Conservation (phyloP, 2,888 invertebrate genomes). For the Drosophila mettleri region DNA sequence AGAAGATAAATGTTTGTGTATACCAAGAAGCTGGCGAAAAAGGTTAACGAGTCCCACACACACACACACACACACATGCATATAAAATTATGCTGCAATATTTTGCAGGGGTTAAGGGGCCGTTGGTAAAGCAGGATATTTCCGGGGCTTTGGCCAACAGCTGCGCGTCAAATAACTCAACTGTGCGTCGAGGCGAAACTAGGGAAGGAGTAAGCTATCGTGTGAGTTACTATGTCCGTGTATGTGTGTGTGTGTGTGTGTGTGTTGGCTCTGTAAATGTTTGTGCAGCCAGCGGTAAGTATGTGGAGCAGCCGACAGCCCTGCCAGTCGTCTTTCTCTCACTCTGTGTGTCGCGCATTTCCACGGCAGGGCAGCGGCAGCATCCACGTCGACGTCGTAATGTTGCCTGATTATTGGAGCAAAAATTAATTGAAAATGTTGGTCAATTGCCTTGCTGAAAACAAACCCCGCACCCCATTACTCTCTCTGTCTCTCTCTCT, state of each 20-base stretch:
- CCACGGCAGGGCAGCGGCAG: slow-evolving; percentile 51
- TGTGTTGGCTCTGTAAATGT: slow-evolving; percentile 55
- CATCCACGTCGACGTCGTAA: slow-evolving; percentile 41
- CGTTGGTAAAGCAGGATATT: slow-evolving; percentile 19
- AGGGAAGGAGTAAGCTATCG: background rate
- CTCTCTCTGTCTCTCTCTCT: background rate
- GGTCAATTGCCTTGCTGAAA: slow-evolving; percentile 77
- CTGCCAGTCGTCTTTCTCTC: slow-evolving; percentile 5
- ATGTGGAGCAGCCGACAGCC: slow-evolving; percentile 21
- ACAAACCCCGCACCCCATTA: background rate
- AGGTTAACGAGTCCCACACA: slow-evolving; percentile 65
- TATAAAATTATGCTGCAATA: slow-evolving; percentile 69
- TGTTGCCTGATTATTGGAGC: slow-evolving; percentile 82
- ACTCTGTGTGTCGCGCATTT: slow-evolving; percentile 36
- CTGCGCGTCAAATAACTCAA: slow-evolving; percentile 79
- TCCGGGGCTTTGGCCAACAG: slow-evolving; percentile 69
- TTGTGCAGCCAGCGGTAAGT: slow-evolving; percentile 47
- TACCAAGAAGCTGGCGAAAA: slow-evolving; percentile 59
- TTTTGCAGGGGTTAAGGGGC: slow-evolving; percentile 47
- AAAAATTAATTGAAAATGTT: slow-evolving; percentile 85
- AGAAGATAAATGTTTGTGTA: slow-evolving; percentile 69
- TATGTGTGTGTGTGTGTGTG: background rate
- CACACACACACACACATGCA: slow-evolving; percentile 26
- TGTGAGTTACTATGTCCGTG: no score
- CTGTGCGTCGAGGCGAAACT: slow-evolving; percentile 65